These are phyloP conservation scores for Zaprionus tsacasi DNA, from an alignment of 1,140 invertebrate species.

Conservation along the genomic window DNA sequence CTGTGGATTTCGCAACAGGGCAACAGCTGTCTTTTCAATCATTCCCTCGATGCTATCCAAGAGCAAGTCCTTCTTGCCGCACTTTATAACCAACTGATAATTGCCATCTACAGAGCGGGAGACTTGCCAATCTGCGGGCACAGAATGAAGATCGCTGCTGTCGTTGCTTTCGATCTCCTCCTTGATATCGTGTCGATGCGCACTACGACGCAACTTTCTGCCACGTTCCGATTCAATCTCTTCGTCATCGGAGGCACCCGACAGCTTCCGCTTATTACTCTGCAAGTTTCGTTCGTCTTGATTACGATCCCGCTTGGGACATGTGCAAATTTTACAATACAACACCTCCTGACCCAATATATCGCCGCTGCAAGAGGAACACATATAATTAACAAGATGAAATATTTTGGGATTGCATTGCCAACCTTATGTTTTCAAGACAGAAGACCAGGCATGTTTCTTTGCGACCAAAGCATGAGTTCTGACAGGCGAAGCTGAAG, in stretches of 20 bases:
- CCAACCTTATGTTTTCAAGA: constrained; percentile 65
- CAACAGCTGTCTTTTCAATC: constrained; percentile 58
- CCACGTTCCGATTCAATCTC: constrained; percentile 36
- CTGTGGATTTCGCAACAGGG: constrained; percentile 45
- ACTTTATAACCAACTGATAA: constrained; percentile 52
- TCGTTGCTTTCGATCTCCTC: constrained; percentile 66
- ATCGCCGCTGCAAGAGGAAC: constrained; percentile 60
- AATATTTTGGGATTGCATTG: background rate
- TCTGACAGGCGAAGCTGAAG: constrained; percentile 75
- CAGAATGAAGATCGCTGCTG: constrained; percentile 5
- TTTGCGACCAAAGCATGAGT: constrained; percentile 78
- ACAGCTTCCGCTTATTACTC: constrained; percentile 49
- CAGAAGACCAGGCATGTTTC: constrained; percentile 73
- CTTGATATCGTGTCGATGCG: constrained; percentile 29
- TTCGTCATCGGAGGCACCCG: constrained; percentile 43
- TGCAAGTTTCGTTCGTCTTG: constrained; percentile 51
- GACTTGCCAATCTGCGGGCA: constrained; percentile 53
- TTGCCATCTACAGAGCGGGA: constrained; percentile 48
- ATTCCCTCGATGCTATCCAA: constrained; percentile 61
- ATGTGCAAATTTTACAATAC: constrained; percentile 74
- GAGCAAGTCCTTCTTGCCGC: constrained; percentile 53
- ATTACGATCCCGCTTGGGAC: constrained; percentile 75
- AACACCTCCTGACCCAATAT: constrained; percentile 72
- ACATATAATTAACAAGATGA: background rate
- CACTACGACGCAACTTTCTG: constrained; percentile 41